Percentiles rank a stretch among this genome's conserved stretches.
Evolutionary conservation across 2,797 vertebrate genomes (phyloP).

Genomic region (Pangasius mekongensis): DNA sequence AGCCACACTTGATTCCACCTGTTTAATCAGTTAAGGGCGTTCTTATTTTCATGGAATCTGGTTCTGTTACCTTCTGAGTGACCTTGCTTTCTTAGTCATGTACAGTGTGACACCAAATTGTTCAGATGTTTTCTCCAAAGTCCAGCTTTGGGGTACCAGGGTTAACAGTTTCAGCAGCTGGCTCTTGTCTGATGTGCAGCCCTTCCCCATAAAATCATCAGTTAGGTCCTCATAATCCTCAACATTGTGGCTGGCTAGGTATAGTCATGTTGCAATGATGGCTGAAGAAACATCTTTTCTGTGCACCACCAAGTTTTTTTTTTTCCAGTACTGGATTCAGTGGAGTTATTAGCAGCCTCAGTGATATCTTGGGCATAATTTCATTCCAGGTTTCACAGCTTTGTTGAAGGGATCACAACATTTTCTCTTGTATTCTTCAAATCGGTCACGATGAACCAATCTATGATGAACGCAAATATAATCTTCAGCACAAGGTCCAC

Average conservation of each 20-base stretch:
- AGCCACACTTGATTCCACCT: too few species aligned
- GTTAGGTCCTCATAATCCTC: neutral
- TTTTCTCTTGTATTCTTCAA: neutral
- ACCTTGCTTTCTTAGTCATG: neutral
- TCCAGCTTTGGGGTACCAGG: neutral
- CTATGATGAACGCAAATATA: neutral
- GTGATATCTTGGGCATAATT: neutral
- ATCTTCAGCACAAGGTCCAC: neutral
- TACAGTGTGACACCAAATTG: neutral
- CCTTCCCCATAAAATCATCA: neutral
- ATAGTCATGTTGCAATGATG: neutral
- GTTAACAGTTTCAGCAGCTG: neutral
- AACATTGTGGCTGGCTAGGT: neutral
- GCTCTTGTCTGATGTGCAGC: neutral
- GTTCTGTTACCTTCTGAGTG: neutral
- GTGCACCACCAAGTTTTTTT: neutral
- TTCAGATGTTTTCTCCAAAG: neutral
- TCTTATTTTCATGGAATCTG: neutral
- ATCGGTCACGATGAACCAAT: neutral
- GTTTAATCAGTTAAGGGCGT: too few species aligned
- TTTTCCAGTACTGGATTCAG: neutral
- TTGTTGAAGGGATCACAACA: neutral
- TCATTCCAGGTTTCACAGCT: neutral
- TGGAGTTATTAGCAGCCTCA: neutral
- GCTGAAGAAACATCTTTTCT: neutral